Conservation (phyloP, 2,797 vertebrate species). For the Decapterus maruadsi region DNA sequence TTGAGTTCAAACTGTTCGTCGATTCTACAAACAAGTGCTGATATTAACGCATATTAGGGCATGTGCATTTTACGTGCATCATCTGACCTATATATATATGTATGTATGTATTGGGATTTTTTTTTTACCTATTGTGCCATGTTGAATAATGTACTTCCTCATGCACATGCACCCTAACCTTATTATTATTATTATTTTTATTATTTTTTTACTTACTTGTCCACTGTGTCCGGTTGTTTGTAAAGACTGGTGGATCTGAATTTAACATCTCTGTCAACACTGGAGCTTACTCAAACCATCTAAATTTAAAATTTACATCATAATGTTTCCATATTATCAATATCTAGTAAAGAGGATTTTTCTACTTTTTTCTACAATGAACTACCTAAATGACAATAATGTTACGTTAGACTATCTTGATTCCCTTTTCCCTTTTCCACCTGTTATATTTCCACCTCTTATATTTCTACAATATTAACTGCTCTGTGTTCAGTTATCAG, state of each 20-base stretch:
- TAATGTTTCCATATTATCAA: not conserved
- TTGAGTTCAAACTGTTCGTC: slow-evolving; percentile 20
- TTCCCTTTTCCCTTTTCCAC: not conserved
- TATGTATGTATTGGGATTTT: not conserved
- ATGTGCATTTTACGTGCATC: not conserved
- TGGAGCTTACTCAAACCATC: not conserved
- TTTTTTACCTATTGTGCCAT: not conserved
- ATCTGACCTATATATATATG: not conserved
- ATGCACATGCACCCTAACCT: not conserved
- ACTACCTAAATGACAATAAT: not conserved
- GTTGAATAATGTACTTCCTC: not conserved
- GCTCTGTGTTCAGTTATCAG: not conserved
- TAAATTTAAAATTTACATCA: not conserved
- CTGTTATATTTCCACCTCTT: not conserved
- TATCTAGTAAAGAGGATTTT: too few relatives aligned
- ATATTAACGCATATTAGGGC: not conserved
- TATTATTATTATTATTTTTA: too few relatives aligned
- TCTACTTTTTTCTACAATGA: too few relatives aligned
- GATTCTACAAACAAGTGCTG: not conserved
- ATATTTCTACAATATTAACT: not conserved
- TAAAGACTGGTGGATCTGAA: not conserved
- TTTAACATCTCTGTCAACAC: not conserved
- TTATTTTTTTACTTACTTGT: not conserved
- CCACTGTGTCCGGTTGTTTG: not conserved
- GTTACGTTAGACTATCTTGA: not conserved